Evolutionary conservation across 2,113 vertebrate species (phyloP).

Genomic region (Silurus asotus): DNA sequence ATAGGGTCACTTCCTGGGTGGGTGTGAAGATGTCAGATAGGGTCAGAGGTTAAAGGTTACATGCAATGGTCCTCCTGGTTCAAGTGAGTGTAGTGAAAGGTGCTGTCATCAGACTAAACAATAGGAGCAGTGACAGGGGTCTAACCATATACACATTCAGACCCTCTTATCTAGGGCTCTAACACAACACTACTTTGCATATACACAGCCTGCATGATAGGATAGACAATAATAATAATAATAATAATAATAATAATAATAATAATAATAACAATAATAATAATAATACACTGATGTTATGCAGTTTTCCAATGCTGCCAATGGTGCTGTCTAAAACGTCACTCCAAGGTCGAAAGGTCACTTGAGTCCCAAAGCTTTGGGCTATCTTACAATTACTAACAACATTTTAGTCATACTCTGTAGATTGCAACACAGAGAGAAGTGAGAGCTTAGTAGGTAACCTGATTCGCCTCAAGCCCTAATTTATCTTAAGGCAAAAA

Average conservation of each 20-base stretch:
- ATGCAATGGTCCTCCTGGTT: slow-evolving; percentile 42
- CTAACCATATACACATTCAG: slow-evolving; percentile 8
- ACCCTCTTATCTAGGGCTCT: not conserved
- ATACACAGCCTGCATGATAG: slow-evolving; percentile 3
- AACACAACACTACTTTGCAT: not conserved
- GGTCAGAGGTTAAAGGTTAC: slow-evolving; percentile 50
- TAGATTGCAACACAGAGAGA: slow-evolving; percentile 1
- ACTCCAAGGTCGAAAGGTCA: slow-evolving; percentile 28
- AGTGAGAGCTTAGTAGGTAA: slow-evolving; percentile 29
- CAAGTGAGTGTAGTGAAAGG: slow-evolving; percentile 52
- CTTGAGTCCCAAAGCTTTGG: slow-evolving; percentile 1
- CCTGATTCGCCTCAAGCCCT: slow-evolving; percentile 1
- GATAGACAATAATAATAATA: not conserved
- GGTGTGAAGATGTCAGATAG: slow-evolving; percentile 48
- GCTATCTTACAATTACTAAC: slow-evolving; percentile 16
- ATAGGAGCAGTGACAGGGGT: slow-evolving; percentile 32
- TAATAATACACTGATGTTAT: not conserved
- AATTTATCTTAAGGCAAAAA: slow-evolving; percentile 23
- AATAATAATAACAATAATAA: not conserved
- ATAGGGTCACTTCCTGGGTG: slow-evolving; percentile 54
- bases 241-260: not conserved
- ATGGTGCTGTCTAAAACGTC: not conserved
- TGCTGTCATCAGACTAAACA: slow-evolving; percentile 50
- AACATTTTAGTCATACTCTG: slow-evolving; percentile 29
- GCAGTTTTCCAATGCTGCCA: not conserved